Evolutionary conservation across 53 echinoderm and acorn worm genomes (phyloP), one percentile per base, ranked within the genome.

Genomic region (Pentamera pediparva): DNA sequence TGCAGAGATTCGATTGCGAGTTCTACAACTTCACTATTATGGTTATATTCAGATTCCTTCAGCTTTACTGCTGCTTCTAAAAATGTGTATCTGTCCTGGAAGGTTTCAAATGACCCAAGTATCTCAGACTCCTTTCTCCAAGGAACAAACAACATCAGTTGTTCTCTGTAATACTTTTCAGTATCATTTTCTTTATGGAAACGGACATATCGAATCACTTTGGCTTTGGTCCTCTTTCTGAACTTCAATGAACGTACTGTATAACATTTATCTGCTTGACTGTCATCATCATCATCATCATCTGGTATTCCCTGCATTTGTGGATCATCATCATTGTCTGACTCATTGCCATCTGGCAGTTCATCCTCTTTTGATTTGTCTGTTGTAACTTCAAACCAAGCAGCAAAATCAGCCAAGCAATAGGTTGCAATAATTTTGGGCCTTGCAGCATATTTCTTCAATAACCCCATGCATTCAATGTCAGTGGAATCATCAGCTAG

Each of bases 401-500:
- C 50, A n/a, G n/a, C n/a, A n/a, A n/a, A n/a, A n/a, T n/a, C n/a
- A n/a, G n/a, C n/a, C n/a, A n/a, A n/a, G n/a, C n/a, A n/a, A n/a
- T n/a, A 25, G 55, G 58, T 40, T 10, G 56, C 3, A 11, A 19
- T 18, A n/a, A 1, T 9, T 75, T 47, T 58, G n/a, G n/a, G n/a
- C n/a, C n/a, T n/a, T n/a, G n/a, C n/a, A n/a, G n/a, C n/a, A n/a
- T n/a, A n/a, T n/a, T 32, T 18, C 15, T 58, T 33, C 19, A 59
- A 37, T 7, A 24, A 17, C 1, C 53, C 53, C 20, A 27, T 39
- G 6, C 37, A 35, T 60, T 59, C 60, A 39, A 76, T 22, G 27
- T 76, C 32, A 3, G 76, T 76, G n/a, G 37, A 57, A 24, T 75
- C 59, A 22, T 57, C 81, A 4, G 81, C 51, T 4, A 78, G 50